Conservation (phyloP, 2,113 vertebrate genomes). For the Sciurus niger region DNA sequence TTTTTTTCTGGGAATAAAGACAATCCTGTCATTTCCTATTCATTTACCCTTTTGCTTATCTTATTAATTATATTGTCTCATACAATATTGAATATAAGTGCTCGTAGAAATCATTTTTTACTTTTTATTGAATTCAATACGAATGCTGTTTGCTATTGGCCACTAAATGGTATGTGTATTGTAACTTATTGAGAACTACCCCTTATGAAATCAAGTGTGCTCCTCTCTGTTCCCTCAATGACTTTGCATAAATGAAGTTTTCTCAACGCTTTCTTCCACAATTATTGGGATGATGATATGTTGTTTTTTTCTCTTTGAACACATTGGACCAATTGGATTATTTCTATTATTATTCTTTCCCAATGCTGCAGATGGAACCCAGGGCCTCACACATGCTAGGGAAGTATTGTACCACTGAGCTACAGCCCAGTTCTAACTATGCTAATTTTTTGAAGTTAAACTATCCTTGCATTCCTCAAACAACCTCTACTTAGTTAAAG, state of each 20-base stretch:
- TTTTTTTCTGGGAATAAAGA: neutral
- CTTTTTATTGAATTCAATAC: conserved; percentile 16
- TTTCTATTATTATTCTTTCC: neutral
- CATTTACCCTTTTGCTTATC: neutral
- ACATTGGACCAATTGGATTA: neutral
- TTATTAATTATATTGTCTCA: neutral
- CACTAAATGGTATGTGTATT: neutral
- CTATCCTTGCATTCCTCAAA: neutral
- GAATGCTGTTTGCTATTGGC: neutral
- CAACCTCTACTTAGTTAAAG: neutral
- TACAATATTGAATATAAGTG: neutral
- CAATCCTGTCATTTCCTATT: neutral
- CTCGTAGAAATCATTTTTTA: neutral
- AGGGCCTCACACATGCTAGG: too few relatives aligned
- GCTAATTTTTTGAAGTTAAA: neutral
- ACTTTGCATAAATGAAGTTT: neutral
- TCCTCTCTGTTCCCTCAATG: neutral
- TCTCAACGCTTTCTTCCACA: neutral
- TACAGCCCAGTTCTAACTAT: neutral
- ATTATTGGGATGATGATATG: neutral
- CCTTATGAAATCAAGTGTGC: neutral
- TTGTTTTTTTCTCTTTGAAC: neutral
- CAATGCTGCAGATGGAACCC: too few relatives aligned
- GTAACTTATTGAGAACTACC: neutral
- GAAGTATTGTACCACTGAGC: too few relatives aligned